Conservation (phyloP, 2,113 vertebrate genomes). For the Perca fluviatilis region DNA sequence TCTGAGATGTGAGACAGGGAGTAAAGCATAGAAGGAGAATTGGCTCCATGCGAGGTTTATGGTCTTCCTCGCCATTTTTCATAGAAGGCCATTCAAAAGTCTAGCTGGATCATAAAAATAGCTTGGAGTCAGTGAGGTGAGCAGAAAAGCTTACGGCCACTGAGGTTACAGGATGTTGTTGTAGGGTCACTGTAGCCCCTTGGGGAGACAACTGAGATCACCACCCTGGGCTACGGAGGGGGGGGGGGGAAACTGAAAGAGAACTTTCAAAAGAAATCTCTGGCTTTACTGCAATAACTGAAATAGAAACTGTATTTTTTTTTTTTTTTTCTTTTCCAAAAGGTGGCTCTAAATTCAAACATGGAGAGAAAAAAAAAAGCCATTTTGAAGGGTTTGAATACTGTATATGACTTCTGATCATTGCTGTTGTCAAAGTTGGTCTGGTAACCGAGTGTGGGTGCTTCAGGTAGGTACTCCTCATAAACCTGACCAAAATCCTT, state of each 20-base stretch:
- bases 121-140: conserved; percentile 76
- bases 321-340: not conserved
- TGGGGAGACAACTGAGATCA: conserved; percentile 67
- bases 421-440: not conserved
- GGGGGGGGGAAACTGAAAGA: conserved; percentile 15
- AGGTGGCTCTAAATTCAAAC: not conserved
- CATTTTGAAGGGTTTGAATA: not conserved
- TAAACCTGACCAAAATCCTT: conserved; percentile 30
- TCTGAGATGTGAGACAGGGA: conserved; percentile 39
- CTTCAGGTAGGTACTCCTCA: conserved; percentile 37
- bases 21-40: conserved; percentile 36
- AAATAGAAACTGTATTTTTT: conserved; percentile 7
- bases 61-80: conserved; percentile 52
- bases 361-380: not conserved
- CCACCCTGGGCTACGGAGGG: conserved; percentile 20
- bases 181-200: conserved; percentile 63
- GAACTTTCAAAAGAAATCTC: conserved; percentile 7
- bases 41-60: conserved; percentile 53
- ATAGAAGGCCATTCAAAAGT: conserved; percentile 52
- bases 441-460: not conserved
- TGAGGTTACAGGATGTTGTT: conserved; percentile 80
- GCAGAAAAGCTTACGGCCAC: conserved; percentile 43
- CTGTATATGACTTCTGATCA: not conserved
- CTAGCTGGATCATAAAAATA: conserved; percentile 83
- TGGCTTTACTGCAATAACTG: not conserved